phyloP scores from a whole-genome alignment of 1,140 invertebrate genomes.

The Capitella teleta region DNA sequence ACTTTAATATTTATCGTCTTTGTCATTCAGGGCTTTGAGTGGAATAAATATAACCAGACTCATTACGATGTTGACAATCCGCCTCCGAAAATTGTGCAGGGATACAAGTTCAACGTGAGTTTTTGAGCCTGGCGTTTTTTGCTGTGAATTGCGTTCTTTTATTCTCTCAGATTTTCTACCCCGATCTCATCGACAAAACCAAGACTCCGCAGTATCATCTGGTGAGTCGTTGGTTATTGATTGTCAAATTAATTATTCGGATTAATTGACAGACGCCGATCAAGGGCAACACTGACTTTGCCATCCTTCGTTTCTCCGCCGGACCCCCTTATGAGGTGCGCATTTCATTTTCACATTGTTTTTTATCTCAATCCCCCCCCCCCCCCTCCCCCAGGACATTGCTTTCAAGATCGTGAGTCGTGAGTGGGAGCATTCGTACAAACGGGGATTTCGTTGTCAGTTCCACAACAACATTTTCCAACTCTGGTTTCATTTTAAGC shows the following conservation, averaged over 20 bases:
- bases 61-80: conserved; percentile 99
- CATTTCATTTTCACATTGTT: neutral
- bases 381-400: conserved; percentile 57
- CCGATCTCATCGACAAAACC: conserved; percentile 92
- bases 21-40: conserved; percentile 79
- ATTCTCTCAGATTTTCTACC: conserved; percentile 78
- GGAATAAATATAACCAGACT: conserved; percentile 99
- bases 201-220: conserved; percentile 88
- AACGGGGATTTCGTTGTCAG: conserved; percentile 92
- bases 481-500: conserved; percentile 97
- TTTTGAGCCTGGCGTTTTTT: neutral
- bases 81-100: conserved; percentile 98
- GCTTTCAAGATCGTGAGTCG: conserved; percentile 98
- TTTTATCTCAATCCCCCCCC: neutral
- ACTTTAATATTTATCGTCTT: conserved; percentile 13
- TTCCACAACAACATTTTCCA: conserved; percentile 99
- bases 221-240: conserved; percentile 23
- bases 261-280: conserved; percentile 64
- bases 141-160: neutral
- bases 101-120: conserved; percentile 94
- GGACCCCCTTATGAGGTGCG: conserved; percentile 90
- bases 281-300: conserved; percentile 87
- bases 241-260: conserved; percentile 13
- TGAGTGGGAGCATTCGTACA: conserved; percentile 99
- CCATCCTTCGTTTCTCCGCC: conserved; percentile 83